These are phyloP conservation scores for Sturmia bella DNA, from an alignment of 2,888 invertebrate species.

Conservation along the genomic window DNA sequence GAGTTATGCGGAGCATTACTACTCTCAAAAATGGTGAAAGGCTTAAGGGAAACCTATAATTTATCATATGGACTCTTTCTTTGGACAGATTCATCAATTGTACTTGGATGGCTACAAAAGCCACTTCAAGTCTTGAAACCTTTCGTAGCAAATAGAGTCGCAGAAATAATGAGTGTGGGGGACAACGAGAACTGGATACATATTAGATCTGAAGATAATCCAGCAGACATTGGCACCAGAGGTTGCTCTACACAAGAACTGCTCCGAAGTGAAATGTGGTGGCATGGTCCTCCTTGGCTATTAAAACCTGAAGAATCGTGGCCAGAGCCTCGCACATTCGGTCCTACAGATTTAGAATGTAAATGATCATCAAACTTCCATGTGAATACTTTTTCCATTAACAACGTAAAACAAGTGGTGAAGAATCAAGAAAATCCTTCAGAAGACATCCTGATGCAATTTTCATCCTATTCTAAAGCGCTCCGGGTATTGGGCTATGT, in stretches of 20 bases:
- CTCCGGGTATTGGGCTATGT: too few species aligned
- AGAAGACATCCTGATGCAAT: too few species aligned
- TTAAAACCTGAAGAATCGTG: not conserved
- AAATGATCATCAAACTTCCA: too few species aligned
- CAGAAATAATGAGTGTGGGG: not conserved
- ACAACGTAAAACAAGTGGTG: too few species aligned
- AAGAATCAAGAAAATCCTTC: too few species aligned
- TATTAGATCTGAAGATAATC: slow-evolving; percentile 26
- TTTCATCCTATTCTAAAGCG: too few species aligned
- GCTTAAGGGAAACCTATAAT: not conserved
- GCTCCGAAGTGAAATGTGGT: not conserved
- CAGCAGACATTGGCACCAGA: slow-evolving; percentile 29
- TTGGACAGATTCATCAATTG: slow-evolving; percentile 37
- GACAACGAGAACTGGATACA: slow-evolving; percentile 16
- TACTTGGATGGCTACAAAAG: slow-evolving; percentile 43
- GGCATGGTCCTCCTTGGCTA: slow-evolving; percentile 37
- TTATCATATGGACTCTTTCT: not conserved
- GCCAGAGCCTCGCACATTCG: slow-evolving; percentile 25
- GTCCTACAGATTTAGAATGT: slow-evolving; percentile 26
- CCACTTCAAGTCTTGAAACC: slow-evolving; percentile 22
- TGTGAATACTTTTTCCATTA: too few species aligned
- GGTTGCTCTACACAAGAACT: slow-evolving; percentile 37
- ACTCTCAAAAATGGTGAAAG: slow-evolving; percentile 9
- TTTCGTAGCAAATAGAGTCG: slow-evolving; percentile 31
- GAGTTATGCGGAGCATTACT: slow-evolving; percentile 34